phyloP scores from a whole-genome alignment of 1,140 invertebrate genomes.

The Magallana angulata region DNA sequence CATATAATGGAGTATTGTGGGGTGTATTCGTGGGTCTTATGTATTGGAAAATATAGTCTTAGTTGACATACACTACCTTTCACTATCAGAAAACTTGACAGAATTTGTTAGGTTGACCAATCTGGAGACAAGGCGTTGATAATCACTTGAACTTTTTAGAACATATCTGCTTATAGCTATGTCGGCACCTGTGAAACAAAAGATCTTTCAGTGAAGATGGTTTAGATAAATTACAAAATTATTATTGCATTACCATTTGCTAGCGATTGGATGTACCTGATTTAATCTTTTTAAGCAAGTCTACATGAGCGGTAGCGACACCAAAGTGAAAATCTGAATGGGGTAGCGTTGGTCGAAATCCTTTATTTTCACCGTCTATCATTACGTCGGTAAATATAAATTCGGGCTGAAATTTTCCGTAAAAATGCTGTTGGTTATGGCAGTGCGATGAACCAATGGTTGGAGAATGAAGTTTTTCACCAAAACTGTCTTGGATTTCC shows the following conservation, averaged over 20 bases:
- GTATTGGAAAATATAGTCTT: too few relatives aligned
- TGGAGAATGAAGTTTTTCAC: constrained; percentile 7
- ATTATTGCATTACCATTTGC: too few relatives aligned
- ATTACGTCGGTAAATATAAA: not conserved
- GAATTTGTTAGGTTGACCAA: not conserved
- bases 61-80: not conserved
- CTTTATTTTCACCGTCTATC: not conserved
- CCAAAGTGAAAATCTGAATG: constrained; percentile 10
- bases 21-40: too few relatives aligned
- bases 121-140: not conserved
- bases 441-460: not conserved
- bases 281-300: not conserved
- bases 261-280: not conserved
- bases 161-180: not conserved
- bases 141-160: not conserved
- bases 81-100: not conserved
- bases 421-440: constrained; percentile 37
- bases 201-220: too few relatives aligned
- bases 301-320: not conserved
- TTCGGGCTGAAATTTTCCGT: constrained; percentile 30
- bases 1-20: too few relatives aligned
- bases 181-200: not conserved
- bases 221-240: too few relatives aligned
- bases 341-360: not conserved
- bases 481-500: constrained; percentile 34